Conservation (phyloP, 64 coral and sea anemone species). For the Actinia tenebrosa region DNA sequence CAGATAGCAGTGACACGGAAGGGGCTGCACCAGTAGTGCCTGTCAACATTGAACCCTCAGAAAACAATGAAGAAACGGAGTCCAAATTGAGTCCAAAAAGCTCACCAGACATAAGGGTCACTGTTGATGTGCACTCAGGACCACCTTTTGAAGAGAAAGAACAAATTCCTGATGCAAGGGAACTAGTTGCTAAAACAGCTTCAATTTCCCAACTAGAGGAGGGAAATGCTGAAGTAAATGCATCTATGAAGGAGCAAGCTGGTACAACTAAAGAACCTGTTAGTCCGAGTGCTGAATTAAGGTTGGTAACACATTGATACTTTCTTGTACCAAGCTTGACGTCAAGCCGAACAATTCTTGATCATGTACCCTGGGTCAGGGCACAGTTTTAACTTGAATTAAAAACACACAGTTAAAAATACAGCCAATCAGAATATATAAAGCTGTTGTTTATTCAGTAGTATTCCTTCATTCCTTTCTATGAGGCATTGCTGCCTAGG, state of each 20-base stretch:
- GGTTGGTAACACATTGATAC: neutral
- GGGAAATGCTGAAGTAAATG: neutral
- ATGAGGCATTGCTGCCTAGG: no score
- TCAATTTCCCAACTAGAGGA: neutral
- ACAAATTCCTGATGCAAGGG: neutral
- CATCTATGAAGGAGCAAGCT: neutral
- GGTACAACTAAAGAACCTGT: neutral
- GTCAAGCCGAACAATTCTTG: no score
- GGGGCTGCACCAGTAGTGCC: constrained; percentile 3
- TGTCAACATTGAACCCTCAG: neutral
- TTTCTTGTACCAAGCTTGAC: no score
- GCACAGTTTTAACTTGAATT: no score
- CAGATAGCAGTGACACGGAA: constrained; percentile 82
- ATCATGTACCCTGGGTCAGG: no score
- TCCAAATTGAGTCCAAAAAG: neutral
- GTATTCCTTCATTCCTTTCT: no score
- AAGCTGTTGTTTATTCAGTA: no score
- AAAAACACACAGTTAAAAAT: no score
- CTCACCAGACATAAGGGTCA: neutral
- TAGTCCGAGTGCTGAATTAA: neutral
- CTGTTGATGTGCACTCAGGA: constrained; percentile 47
- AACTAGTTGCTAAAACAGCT: neutral
- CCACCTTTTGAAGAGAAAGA: neutral
- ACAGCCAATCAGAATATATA: no score
- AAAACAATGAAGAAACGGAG: neutral